Base-by-base conservation (phyloP, 2,113 vertebrate species). In the Ceratotherium simum region DNA sequence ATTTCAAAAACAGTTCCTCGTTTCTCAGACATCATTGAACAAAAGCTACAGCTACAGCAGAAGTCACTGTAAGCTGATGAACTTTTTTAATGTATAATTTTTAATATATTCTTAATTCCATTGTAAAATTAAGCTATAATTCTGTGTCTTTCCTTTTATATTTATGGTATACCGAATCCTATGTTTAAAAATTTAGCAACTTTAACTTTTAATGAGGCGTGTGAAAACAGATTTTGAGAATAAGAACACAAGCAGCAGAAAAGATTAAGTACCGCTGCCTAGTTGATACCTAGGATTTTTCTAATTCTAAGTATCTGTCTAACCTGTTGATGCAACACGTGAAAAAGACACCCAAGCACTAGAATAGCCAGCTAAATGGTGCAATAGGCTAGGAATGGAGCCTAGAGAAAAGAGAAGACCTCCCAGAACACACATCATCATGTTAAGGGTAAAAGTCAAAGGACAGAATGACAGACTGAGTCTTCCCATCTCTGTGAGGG, bases 1-100 rank as follows among this genome's bases (percentile, higher is more conserved):
- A 98, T 98, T 96, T 97, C 96, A 54, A 98, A 98, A 98, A 98
- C 95, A 65, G 84, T 97, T 90, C 97, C 97, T 97, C 97, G 88
- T 94, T 98, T 98, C 81, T 96, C 97, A 83, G 96, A 98, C 64
- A 97, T 98, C 88, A 94, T 98, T 90, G 96, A 98, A 72, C 96
- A 96, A 67, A 98, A 97, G 70, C 64, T 95, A 2, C 87, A 95
- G 51, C 73, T 95, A 27, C 96, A 96, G 70, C 97, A 97, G 73
- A 85, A 97, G 78, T 93, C 93, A 36, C 48, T 94, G 31, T 97
- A 48, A 97, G 23, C 67, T 56, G 67, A 72, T n/a, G 73, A 0
- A 58, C 56, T 58, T 83, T 84, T 70, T 72, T 6, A 58, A 87
- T 89, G 65, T 94, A 17, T 85, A 21, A 25, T 51, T 96, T 84